Evolutionary conservation across 2,113 vertebrate species (phyloP), one percentile per base, ranked within the genome.

Genomic region (Pyxicephalus adspersus): DNA sequence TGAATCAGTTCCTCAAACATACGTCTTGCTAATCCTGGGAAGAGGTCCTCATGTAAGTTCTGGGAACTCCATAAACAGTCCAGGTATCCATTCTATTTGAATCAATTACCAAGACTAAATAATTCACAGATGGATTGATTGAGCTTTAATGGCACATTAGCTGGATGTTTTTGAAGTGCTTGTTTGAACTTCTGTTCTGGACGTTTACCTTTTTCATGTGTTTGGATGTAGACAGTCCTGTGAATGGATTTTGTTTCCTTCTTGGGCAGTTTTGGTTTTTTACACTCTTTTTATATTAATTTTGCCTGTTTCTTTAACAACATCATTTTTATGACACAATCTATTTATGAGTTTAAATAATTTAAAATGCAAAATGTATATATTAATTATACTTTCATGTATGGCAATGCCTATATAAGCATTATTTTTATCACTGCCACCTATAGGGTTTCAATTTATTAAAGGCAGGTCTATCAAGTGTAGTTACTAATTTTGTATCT

Each of bases 41-140:
- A 58, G 16, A 77, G 26, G 19, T 65, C 50, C 4, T 34, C 25
- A 55, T 55, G 50, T 51, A n/a, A 77, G 16, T 77, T 77, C 76
- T 77, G 63, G 63, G 76, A 77, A 77, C 20, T 77, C 51, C 50
- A 65, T 77, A 77, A 25, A 20, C 38, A 54, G 22, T 16, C 61
- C 25, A 66, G 63, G 20, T 77, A 77, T 66, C 50, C 76, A 55
- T 66, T 63, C 63, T 26, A 70, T 50, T 70, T 54, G 20, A 66
- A 54, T 77, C 63, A 77, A 77, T 77, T 77, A 77, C 63, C 51
- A 77, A 20, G 50, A 55, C 63, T 77, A 65, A 77, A 77, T 77
- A 77, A 77, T 77, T 77, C 51, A 66, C 76, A 66, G 18, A 77
- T 77, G 23, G 63, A 65, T 77, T 77, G 76, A 77, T 77, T 77